These are phyloP conservation scores for Lydus trimaculatus DNA, from an alignment of 2,888 invertebrate genomes.

Conservation along the genomic window DNA sequence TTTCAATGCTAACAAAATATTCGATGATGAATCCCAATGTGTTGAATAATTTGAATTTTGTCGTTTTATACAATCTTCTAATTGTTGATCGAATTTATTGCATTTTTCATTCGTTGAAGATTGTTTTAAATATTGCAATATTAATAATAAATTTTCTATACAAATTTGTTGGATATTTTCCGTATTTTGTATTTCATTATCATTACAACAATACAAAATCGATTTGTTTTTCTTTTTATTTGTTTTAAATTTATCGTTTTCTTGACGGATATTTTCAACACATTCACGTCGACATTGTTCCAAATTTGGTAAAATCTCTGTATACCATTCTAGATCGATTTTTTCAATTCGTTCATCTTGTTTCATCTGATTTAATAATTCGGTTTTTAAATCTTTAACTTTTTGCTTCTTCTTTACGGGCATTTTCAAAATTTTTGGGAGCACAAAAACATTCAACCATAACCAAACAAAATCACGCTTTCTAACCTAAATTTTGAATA, in stretches of 20 bases:
- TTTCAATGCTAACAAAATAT: slow-evolving; percentile 14
- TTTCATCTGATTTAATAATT: background rate
- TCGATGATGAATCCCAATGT: slow-evolving; percentile 23
- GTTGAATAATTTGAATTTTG: slow-evolving; percentile 19
- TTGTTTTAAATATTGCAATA: slow-evolving; percentile 19
- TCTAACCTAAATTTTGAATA: slow-evolving; percentile 3
- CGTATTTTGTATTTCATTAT: background rate
- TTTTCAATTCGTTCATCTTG: background rate
- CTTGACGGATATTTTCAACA: background rate
- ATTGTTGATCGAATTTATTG: background rate
- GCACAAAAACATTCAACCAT: background rate
- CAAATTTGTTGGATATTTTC: slow-evolving; percentile 16
- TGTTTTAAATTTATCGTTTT: background rate
- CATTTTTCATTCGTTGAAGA: background rate
- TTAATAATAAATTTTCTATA: slow-evolving; percentile 17
- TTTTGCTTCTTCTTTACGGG: background rate
- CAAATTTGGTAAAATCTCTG: background rate
- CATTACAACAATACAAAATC: slow-evolving; percentile 7
- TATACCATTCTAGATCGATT: slow-evolving; percentile 7
- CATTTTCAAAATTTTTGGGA: background rate
- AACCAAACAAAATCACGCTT: background rate
- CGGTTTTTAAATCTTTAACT: background rate
- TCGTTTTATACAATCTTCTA: slow-evolving; percentile 18
- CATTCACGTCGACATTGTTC: slow-evolving; percentile 10
- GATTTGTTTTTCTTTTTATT: background rate